phyloP scores from a whole-genome alignment of 2,113 vertebrate species.

The Aphyosemion australe region DNA sequence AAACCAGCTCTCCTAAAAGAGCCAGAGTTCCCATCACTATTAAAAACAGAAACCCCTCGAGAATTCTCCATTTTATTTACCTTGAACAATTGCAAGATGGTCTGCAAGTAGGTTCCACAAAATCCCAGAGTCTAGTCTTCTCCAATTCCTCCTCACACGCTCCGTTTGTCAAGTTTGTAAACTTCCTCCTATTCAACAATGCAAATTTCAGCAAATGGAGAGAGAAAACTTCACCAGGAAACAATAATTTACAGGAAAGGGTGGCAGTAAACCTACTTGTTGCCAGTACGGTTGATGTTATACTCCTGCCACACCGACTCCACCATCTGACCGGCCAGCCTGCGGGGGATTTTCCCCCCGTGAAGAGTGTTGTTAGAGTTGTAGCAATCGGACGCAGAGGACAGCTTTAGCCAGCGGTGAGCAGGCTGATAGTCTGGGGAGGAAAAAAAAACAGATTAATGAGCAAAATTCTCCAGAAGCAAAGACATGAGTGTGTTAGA shows the following conservation, averaged over 20 bases:
- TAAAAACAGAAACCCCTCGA: background rate
- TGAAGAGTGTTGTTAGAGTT: conserved; percentile 91
- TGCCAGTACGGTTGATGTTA: conserved; percentile 93
- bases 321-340: conserved; percentile 93
- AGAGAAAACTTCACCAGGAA: background rate
- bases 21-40: background rate
- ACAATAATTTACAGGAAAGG: background rate
- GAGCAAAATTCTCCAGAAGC: background rate
- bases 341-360: conserved; percentile 93
- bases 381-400: conserved; percentile 89
- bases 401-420: conserved; percentile 93
- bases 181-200: conserved; percentile 85
- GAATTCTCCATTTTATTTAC: conserved; percentile 62
- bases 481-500: background rate
- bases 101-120: conserved; percentile 91
- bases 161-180: conserved; percentile 87
- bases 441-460: background rate
- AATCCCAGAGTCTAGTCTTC: conserved; percentile 91
- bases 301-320: conserved; percentile 98
- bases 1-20: too few relatives aligned
- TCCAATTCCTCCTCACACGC: conserved; percentile 88
- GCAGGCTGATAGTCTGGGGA: conserved; percentile 87
- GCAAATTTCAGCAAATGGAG: background rate
- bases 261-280: conserved; percentile 84
- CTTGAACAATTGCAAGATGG: conserved; percentile 91